Evolutionary conservation across 2,113 vertebrate species (phyloP).

Genomic region (Chlorodrepanis virens): DNA sequence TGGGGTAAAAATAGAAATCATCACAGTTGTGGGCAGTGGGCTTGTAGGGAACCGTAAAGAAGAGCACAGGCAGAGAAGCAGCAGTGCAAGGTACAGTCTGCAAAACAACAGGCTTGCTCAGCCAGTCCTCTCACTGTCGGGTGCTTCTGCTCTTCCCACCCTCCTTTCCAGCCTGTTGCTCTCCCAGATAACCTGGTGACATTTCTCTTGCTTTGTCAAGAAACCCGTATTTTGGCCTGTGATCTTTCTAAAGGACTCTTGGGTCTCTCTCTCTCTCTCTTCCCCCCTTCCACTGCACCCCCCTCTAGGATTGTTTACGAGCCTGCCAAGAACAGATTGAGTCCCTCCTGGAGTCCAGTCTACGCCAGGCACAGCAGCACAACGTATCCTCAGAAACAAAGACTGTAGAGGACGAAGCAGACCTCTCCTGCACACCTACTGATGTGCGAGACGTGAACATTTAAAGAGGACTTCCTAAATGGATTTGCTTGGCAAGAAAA

Average conservation of each 20-base stretch:
- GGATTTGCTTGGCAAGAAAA: constrained; percentile 55
- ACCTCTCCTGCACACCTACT: constrained; percentile 94
- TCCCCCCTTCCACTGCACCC: not conserved
- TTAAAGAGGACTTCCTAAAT: constrained; percentile 75
- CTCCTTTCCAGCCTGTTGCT: not conserved
- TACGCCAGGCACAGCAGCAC: constrained; percentile 92
- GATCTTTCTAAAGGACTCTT: constrained; percentile 26
- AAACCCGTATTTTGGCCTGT: not conserved
- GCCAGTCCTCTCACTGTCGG: accelerated
- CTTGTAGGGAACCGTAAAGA: not conserved
- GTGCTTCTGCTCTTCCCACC: not conserved
- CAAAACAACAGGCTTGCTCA: not conserved
- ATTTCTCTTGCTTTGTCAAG: not conserved
- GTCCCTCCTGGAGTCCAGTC: constrained; percentile 91
- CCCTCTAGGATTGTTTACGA: constrained; percentile 90
- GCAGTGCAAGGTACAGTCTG: not conserved
- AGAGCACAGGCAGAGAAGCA: not conserved
- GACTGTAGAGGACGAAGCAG: constrained; percentile 84
- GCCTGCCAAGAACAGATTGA: constrained; percentile 99
- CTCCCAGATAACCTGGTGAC: not conserved
- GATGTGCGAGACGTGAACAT: constrained; percentile 96
- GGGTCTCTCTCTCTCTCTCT: constrained; percentile 39
- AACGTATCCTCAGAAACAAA: constrained; percentile 84
- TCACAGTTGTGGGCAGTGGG: not conserved
- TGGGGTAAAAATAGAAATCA: not conserved